Percentiles rank a stretch among this genome's conserved stretches.
phyloP scores from a whole-genome alignment of 2,888 invertebrate species.

The Drosophila testacea region DNA sequence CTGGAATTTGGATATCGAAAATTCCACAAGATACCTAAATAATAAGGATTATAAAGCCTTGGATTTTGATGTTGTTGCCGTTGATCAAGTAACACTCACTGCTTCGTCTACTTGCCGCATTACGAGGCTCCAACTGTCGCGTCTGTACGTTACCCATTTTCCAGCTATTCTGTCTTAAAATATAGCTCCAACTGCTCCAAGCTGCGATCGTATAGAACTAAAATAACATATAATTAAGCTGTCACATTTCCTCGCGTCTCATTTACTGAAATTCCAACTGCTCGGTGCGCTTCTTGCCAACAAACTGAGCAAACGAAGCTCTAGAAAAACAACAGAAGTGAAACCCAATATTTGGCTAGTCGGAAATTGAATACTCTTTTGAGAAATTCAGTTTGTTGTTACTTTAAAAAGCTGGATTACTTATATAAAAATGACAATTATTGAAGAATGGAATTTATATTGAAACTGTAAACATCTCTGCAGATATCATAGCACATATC shows the following conservation, averaged over 20 bases:
- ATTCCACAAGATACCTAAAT: conserved; percentile 85
- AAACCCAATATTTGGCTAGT: neutral
- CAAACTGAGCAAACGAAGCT: conserved; percentile 62
- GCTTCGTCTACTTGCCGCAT: conserved; percentile 69
- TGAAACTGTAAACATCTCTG: no score
- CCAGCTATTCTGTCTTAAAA: conserved; percentile 10
- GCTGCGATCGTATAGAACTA: conserved; percentile 20
- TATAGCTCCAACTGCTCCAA: conserved; percentile 13
- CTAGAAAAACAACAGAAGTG: conserved; percentile 33
- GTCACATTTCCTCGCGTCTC: conserved; percentile 46
- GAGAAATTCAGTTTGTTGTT: neutral
- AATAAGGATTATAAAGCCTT: neutral
- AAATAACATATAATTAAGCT: conserved; percentile 50
- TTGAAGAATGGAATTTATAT: no score
- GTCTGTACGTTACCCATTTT: conserved; percentile 80
- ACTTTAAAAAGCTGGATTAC: neutral
- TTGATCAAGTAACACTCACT: conserved; percentile 60
- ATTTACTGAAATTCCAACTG: conserved; percentile 58
- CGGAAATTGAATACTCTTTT: conserved; percentile 34
- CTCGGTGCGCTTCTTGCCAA: conserved; percentile 48
- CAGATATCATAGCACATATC: no score
- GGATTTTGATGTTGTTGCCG: neutral
- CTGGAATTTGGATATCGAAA: conserved; percentile 84
- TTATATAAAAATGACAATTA: no score
- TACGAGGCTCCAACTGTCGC: conserved; percentile 64